A percentile compares a stretch with the other conserved stretches of the same genome.
These are phyloP conservation scores for Stegodyphus dumicola DNA, from an alignment of 1,140 invertebrate species.

Conservation along the genomic window DNA sequence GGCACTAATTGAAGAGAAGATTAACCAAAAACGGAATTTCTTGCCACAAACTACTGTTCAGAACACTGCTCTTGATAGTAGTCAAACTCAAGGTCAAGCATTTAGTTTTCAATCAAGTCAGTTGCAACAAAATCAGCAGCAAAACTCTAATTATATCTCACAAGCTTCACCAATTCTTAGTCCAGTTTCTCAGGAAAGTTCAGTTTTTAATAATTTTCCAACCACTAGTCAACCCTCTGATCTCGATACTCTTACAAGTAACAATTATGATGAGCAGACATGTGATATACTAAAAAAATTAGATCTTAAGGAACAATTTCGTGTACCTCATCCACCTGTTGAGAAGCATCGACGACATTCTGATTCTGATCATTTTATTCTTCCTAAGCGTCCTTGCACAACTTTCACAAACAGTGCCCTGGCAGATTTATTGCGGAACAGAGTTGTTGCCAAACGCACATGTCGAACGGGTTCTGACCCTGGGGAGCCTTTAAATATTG, in stretches of 20 bases:
- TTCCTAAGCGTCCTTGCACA: slow-evolving; percentile 70
- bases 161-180: slow-evolving; percentile 42
- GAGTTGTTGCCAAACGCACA: slow-evolving; percentile 63
- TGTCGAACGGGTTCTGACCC: slow-evolving; percentile 64
- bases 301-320: slow-evolving; percentile 55
- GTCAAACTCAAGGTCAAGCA: slow-evolving; percentile 19
- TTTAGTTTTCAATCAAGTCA: slow-evolving; percentile 40
- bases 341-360: slow-evolving; percentile 75
- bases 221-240: slow-evolving; percentile 47
- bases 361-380: slow-evolving; percentile 75
- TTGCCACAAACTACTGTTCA: slow-evolving; percentile 65
- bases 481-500: slow-evolving; percentile 59
- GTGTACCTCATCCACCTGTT: slow-evolving; percentile 60
- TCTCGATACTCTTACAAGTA: slow-evolving; percentile 29
- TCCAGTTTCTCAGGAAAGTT: slow-evolving; percentile 47
- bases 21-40: slow-evolving; percentile 82
- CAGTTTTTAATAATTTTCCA: slow-evolving; percentile 47
- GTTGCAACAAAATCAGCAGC: neutral
- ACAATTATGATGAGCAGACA: neutral
- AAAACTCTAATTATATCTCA: slow-evolving; percentile 17
- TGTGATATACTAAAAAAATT: slow-evolving; percentile 56
- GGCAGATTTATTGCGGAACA: slow-evolving; percentile 63
- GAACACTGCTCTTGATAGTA: neutral
- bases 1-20: slow-evolving; percentile 90
- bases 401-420: slow-evolving; percentile 59